These are phyloP conservation scores for Coenobita brevimanus DNA, from an alignment of 1,140 invertebrate species.

Conservation along the genomic window DNA sequence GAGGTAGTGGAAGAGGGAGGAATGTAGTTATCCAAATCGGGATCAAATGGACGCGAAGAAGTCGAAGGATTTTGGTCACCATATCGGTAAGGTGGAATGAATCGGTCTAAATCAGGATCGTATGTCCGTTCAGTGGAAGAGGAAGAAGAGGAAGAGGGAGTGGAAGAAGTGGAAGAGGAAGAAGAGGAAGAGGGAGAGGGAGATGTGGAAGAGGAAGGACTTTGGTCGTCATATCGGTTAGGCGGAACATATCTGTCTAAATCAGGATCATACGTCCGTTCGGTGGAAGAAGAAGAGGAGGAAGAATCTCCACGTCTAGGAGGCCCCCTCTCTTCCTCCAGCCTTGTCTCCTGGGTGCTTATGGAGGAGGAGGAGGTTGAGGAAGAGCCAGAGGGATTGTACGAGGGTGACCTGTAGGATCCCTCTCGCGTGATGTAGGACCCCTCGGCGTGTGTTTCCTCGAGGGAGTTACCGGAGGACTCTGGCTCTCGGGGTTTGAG, in stretches of 20 bases:
- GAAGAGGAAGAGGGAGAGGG: conserved; percentile 11
- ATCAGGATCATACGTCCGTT: background rate
- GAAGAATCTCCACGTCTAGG: background rate
- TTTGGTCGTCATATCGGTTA: background rate
- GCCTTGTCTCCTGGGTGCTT: background rate
- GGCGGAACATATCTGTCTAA: background rate
- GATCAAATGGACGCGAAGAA: background rate
- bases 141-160: conserved; percentile 26
- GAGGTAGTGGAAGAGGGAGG: background rate
- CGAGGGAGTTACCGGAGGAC: conserved; percentile 32
- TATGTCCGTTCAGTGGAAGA: background rate
- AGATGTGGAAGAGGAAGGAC: background rate
- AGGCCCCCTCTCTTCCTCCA: background rate
- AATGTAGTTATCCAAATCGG: background rate
- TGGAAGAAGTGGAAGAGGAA: background rate
- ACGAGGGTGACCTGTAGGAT: conserved; percentile 39
- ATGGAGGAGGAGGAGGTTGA: conserved; percentile 6
- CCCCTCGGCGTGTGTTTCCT: background rate
- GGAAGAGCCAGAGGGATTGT: conserved; percentile 17
- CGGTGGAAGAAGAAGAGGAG: background rate
- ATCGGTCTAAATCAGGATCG: background rate
- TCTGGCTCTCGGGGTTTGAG: conserved; percentile 26
- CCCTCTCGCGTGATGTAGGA: conserved; percentile 31
- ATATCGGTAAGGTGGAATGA: too few species aligned
- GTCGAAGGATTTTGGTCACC: too few species aligned